Base-by-base conservation (phyloP, 2,888 invertebrate genomes). In the Hypomecis atomaria region DNA sequence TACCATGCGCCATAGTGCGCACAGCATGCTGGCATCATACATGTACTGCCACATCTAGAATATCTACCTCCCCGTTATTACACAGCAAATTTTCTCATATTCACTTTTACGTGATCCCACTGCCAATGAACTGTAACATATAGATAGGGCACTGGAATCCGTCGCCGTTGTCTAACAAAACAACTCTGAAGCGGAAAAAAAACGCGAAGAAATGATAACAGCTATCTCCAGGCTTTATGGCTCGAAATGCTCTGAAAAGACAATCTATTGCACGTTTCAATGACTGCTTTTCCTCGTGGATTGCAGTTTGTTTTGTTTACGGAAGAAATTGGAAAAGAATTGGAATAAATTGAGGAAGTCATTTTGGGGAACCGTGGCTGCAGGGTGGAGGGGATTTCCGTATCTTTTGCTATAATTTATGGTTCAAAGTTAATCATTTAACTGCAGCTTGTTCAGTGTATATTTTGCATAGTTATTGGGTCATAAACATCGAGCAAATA, bases 181-280 rank as follows among this genome's bases (percentile, higher is more conserved):
- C 71, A 70, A 69, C 60, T 72, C 69, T 67, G 70, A 69, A 72
- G 67, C 65, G 36, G 50, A 56, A 63, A 70, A n/a, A 72, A 71
- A 69, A 67, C 50, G 65, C 67, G 65, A 60, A 62, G 61, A 65
- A 71, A 65, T 57, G 68, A 71, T 71, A 69, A 68, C 66, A 65
- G 52, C 62, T 70, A 70, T 70, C 71, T 65, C 23, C 44, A 62
- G 70, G 69, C 64, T 71, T 69, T 69, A 72, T 72, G 65, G 67
- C 49, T 8, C 54, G 57, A 71, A 70, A 65, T 66, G 62, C 64
- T 65, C 67, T 65, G 54, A 62, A 61, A 65, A 60, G 53, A 45
- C 44, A 64, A 70, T 69, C 62, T 72, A 70, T 67, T 66, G 59
- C 36, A 65, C 67, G 66, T 71, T 60, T 61, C 60, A 69, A 72